Evolutionary conservation across 64 coral and sea anemone species (phyloP).

Genomic region (Stichodactyla mertensii): DNA sequence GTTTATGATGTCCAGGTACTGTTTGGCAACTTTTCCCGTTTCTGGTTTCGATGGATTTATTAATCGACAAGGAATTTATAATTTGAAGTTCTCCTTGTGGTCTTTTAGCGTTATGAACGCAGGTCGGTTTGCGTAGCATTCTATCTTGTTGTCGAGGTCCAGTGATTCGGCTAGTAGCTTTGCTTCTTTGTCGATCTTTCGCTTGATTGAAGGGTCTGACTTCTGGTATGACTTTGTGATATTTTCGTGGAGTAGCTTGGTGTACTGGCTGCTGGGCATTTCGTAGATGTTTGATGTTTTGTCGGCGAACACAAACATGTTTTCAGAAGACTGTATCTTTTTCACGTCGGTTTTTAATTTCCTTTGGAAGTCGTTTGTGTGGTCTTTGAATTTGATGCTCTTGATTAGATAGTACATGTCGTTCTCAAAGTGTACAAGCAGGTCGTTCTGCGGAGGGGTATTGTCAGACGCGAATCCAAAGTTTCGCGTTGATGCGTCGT

Average conservation of each 20-base stretch:
- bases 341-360: no score
- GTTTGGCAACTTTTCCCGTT: no score
- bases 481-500: background rate
- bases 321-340: background rate
- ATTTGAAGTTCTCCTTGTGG: no score
- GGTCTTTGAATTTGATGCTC: constrained; percentile 33
- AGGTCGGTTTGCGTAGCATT: background rate
- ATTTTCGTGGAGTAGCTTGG: background rate
- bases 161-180: background rate
- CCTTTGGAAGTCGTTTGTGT: constrained; percentile 22
- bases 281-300: background rate
- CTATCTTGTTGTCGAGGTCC: background rate
- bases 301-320: background rate
- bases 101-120: no score
- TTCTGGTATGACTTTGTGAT: no score
- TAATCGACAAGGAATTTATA: no score
- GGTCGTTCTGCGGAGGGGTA: constrained; percentile 9
- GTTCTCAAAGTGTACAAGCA: constrained; percentile 32
- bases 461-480: constrained; percentile 7
- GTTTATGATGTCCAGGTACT: no score
- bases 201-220: background rate
- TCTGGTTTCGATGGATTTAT: no score
- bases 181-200: background rate
- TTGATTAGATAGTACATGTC: constrained; percentile 19
- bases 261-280: background rate